A percentile compares a stretch with the other conserved stretches of the same genome.
These are phyloP conservation scores for Phyllopteryx taeniolatus DNA, from an alignment of 2,113 vertebrate genomes.

Conservation along the genomic window DNA sequence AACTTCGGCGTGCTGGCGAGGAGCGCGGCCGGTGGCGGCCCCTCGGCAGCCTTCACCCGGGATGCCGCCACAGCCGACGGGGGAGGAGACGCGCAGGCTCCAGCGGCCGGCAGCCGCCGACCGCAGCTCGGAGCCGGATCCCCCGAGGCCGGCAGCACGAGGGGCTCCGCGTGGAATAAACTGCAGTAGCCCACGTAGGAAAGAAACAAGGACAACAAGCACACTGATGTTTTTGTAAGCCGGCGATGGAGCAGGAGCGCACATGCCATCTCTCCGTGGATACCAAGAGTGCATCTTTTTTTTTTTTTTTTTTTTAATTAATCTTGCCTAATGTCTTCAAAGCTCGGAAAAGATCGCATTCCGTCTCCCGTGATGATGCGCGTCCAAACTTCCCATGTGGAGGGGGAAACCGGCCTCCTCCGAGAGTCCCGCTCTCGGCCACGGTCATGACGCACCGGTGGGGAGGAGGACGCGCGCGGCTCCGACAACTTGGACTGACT, in stretches of 20 bases:
- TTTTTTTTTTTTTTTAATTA: conserved; percentile 22
- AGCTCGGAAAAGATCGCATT: background rate
- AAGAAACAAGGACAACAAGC: conserved; percentile 77
- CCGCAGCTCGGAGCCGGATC: conserved; percentile 68
- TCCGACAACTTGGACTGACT: conserved; percentile 42
- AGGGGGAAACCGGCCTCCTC: background rate
- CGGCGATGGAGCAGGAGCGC: conserved; percentile 79
- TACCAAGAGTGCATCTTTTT: conserved; percentile 63
- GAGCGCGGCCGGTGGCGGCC: conserved; percentile 16
- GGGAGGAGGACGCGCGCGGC: conserved; percentile 16
- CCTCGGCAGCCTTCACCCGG: conserved; percentile 28
- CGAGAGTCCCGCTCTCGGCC: background rate
- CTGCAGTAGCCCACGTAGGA: conserved; percentile 82
- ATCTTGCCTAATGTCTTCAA: conserved; percentile 1
- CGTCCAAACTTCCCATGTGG: background rate
- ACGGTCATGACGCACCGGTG: conserved; percentile 13
- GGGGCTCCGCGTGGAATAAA: conserved; percentile 72
- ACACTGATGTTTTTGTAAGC: conserved; percentile 76
- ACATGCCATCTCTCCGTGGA: conserved; percentile 85
- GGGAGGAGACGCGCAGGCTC: conserved; percentile 63
- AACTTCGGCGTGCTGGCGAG: conserved; percentile 51
- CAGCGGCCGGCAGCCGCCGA: conserved; percentile 64
- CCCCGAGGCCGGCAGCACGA: conserved; percentile 65
- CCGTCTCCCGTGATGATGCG: background rate
- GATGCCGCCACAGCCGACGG: conserved; percentile 29